These are phyloP conservation scores for Pocillopora damicornis DNA, from an alignment of 64 coral and sea anemone species.

Conservation along the genomic window DNA sequence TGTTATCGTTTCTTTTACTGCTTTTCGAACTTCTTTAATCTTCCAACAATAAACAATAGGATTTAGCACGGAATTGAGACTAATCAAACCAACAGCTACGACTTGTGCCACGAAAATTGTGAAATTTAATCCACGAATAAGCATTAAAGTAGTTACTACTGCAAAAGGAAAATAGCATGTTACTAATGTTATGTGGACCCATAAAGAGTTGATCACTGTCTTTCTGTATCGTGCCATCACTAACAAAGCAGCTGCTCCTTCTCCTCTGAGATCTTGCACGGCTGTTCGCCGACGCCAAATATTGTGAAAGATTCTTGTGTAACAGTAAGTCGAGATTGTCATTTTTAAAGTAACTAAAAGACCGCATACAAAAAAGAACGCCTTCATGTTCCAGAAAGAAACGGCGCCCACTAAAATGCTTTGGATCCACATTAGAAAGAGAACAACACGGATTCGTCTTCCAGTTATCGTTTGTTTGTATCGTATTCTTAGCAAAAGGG, in stretches of 20 bases:
- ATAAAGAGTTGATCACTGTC: neutral
- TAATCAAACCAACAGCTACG: neutral
- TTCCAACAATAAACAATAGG: conserved; percentile 5
- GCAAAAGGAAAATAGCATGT: neutral
- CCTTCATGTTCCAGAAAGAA: neutral
- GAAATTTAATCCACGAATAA: neutral
- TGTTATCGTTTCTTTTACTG: neutral
- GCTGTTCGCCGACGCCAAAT: neutral
- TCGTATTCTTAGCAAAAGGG: neutral
- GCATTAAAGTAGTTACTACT: neutral
- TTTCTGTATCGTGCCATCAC: neutral
- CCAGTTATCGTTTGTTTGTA: neutral
- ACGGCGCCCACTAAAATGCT: neutral
- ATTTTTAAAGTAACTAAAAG: neutral
- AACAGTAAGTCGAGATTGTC: neutral
- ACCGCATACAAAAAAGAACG: neutral
- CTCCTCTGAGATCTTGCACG: neutral
- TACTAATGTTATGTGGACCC: neutral
- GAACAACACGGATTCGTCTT: neutral
- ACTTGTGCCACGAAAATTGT: neutral
- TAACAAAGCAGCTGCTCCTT: neutral
- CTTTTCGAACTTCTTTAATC: conserved; percentile 4
- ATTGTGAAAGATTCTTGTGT: neutral
- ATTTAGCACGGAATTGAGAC: conserved; percentile 2
- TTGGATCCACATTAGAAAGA: neutral